phyloP scores from a whole-genome alignment of 2,797 vertebrate genomes.

The Kryptopterus vitreolus region DNA sequence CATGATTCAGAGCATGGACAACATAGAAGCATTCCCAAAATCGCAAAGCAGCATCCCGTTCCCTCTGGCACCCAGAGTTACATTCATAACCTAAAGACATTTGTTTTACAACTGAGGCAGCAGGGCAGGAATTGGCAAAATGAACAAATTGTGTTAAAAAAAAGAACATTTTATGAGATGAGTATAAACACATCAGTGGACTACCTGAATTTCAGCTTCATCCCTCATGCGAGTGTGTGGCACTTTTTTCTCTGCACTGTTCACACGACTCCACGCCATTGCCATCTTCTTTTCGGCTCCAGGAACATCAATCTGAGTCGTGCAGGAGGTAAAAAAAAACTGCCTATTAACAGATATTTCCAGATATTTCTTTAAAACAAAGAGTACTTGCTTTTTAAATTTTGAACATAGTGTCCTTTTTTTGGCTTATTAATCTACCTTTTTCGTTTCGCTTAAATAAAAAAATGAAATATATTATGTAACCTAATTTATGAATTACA shows the following conservation, averaged over 20 bases:
- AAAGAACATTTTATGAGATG: neutral
- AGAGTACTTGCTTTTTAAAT: neutral
- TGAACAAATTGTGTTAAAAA: neutral
- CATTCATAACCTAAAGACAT: too few species aligned
- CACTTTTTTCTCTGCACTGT: constrained; percentile 72
- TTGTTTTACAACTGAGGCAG: too few species aligned
- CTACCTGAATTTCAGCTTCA: constrained; percentile 80
- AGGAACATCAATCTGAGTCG: constrained; percentile 65
- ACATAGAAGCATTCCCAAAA: too few species aligned
- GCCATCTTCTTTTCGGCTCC: constrained; percentile 66
- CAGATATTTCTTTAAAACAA: neutral
- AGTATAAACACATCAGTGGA: neutral
- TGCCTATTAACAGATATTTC: neutral
- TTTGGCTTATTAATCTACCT: neutral
- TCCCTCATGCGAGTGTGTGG: constrained; percentile 78
- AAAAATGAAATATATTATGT: constrained; percentile 14
- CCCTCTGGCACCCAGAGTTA: too few species aligned
- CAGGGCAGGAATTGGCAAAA: too few species aligned
- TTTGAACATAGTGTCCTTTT: neutral
- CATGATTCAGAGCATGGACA: too few species aligned
- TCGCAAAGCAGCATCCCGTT: too few species aligned
- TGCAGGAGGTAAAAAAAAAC: neutral
- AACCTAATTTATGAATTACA: constrained; percentile 12
- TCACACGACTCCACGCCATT: constrained; percentile 63
- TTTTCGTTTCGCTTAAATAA: constrained; percentile 46